Evolutionary conservation across 2,797 vertebrate species (phyloP), one percentile per base, ranked within the genome.

Genomic region (Salmo trutta): DNA sequence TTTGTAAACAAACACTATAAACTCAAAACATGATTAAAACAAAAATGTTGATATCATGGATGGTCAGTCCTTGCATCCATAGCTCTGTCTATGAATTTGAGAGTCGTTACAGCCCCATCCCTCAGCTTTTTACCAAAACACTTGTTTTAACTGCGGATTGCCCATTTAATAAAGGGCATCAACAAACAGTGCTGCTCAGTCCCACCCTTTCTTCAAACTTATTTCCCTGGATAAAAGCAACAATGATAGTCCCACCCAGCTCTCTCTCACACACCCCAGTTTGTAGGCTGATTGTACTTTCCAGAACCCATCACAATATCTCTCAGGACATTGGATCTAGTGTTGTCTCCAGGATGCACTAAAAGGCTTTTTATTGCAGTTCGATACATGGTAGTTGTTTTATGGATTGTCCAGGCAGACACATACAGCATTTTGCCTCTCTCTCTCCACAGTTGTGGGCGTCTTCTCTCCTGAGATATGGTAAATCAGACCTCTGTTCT

Each of bases 341-440:
- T 47, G 41, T 10, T 47, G 41, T 47, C 10, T 69, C 47, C 80
- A 21, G 19, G 15, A 73, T 31, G 6, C 70, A 78, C 56, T 77
- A 78, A 86, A 78, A 83, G 77, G 77, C 72, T 84, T 77, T 80
- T 80, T 16, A 65, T 19, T 67, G 19, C 62, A 71, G 70, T 65
- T 74, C 73, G 6, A 86, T 47, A 10, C 76, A 73, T 54, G 21
- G 21, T 24, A 74, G 74, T 69, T 62, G 47, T 62, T 27, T 12
- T 41, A 73, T 51, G 12, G 47, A 71, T 77, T 64, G 5, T 41
- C 5, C 14, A 59, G 31, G 16, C 69, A 77, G 53, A 19, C 31
- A n/a, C 27, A 62, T 8, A 41, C 14, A 7, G 41, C 10, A 47
- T 47, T 47, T 47, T 65, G 19, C 10, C 1, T 47, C 51, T 17